phyloP scores from a whole-genome alignment of 2,888 invertebrate species.

The Clunio marinus region DNA sequence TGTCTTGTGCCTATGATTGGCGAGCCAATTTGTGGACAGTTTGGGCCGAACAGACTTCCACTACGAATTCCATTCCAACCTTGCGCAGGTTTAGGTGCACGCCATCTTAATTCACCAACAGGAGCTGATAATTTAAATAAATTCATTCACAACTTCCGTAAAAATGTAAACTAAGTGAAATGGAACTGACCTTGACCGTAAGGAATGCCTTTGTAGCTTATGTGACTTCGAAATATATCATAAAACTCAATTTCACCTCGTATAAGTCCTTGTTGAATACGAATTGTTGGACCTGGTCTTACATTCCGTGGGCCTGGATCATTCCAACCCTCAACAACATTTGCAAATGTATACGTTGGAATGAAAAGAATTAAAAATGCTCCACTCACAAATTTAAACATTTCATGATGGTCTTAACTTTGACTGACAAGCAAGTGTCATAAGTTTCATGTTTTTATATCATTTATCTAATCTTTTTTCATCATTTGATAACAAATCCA shows the following conservation, averaged over 20 bases:
- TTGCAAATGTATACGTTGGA: too few relatives aligned
- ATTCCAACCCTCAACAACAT: not conserved
- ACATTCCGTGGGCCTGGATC: not conserved
- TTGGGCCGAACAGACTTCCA: not conserved
- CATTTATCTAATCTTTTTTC: too few relatives aligned
- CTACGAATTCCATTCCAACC: not conserved
- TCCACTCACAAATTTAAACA: too few relatives aligned
- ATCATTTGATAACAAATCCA: too few relatives aligned
- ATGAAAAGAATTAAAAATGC: too few relatives aligned
- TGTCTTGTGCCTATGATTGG: not conserved
- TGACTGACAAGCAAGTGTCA: too few relatives aligned
- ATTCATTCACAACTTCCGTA: not conserved
- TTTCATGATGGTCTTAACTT: too few relatives aligned
- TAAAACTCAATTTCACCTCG: conserved; percentile 7
- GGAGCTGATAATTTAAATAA: conserved; percentile 11
- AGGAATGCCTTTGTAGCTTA: conserved; percentile 22
- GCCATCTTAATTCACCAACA: not conserved
- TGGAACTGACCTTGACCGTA: conserved; percentile 25
- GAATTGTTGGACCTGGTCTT: conserved; percentile 11
- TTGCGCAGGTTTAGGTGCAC: not conserved
- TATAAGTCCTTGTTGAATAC: conserved; percentile 6
- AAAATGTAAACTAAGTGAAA: not conserved
- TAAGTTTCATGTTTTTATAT: too few relatives aligned
- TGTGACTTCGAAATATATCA: not conserved
- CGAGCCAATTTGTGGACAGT: conserved; percentile 25